Evolutionary conservation across 1,140 invertebrate genomes (phyloP).

Genomic region (Trichomalopsis sarcophagae): DNA sequence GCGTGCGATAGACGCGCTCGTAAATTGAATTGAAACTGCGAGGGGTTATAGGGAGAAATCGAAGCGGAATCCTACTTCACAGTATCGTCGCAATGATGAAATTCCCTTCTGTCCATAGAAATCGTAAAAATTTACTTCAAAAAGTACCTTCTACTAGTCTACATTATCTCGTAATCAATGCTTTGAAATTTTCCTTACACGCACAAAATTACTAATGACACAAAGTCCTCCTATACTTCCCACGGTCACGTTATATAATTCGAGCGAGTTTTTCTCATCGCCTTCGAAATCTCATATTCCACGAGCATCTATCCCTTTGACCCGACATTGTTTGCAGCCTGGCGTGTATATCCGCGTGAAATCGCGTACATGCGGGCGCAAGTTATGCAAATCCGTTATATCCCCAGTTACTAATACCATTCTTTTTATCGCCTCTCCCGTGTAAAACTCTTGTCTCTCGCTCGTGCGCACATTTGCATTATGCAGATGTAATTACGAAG

Average conservation of each 20-base stretch:
- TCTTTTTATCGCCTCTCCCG: background rate
- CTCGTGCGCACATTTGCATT: background rate
- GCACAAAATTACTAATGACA: background rate
- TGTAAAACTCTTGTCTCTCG: background rate
- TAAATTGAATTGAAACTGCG: background rate
- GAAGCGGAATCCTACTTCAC: background rate
- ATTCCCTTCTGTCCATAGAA: too few relatives aligned
- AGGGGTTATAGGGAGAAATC: background rate
- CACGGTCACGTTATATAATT: background rate
- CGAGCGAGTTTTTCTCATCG: background rate
- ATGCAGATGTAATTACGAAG: conserved; percentile 20
- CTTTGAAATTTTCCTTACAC: too few relatives aligned
- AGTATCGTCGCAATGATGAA: too few relatives aligned
- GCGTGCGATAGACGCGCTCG: background rate
- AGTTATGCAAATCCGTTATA: background rate
- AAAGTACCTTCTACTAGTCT: too few relatives aligned
- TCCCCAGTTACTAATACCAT: background rate
- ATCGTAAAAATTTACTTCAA: too few relatives aligned
- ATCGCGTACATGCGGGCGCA: background rate
- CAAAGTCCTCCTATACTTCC: background rate
- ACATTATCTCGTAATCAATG: too few relatives aligned
- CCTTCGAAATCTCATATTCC: background rate
- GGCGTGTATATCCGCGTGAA: background rate
- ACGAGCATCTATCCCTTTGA: background rate
- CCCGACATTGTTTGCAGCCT: background rate